A percentile compares a stretch with the other conserved stretches of the same genome.
Conservation (phyloP, 2,113 vertebrate species). For the Octodon degus region DNA sequence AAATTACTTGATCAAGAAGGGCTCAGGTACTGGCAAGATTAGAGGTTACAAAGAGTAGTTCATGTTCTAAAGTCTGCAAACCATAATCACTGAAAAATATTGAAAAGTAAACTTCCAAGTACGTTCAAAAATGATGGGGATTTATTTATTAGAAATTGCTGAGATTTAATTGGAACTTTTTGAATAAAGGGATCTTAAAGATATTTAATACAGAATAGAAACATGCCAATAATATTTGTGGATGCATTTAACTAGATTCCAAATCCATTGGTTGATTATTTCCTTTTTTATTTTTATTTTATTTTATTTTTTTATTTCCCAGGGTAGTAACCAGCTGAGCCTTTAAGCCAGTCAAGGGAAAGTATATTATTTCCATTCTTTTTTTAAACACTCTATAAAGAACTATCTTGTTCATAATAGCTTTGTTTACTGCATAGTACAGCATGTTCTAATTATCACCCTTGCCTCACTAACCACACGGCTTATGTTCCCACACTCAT, state of each 20-base stretch:
- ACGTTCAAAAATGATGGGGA: background rate
- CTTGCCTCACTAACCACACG: constrained; percentile 88
- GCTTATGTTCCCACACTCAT: constrained; percentile 87
- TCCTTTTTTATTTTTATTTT: too few species aligned
- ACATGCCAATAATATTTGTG: constrained; percentile 71
- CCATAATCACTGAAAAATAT: background rate
- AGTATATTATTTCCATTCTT: constrained; percentile 84
- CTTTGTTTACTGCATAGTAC: constrained; percentile 89
- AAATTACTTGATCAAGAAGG: background rate
- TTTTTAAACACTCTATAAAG: constrained; percentile 88
- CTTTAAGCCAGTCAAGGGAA: constrained; percentile 83
- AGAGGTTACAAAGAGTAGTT: background rate
- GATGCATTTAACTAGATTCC: constrained; percentile 70
- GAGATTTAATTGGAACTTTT: constrained; percentile 63
- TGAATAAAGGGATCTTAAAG: constrained; percentile 58
- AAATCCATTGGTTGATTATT: constrained; percentile 68
- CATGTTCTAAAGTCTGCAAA: background rate
- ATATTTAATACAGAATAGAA: constrained; percentile 66
- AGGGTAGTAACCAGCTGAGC: constrained; percentile 69
- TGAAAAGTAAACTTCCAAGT: background rate
- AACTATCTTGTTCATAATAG: constrained; percentile 87
- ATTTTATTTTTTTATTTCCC: constrained; percentile 75
- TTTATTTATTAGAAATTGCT: constrained; percentile 48
- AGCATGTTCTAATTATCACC: constrained; percentile 90
- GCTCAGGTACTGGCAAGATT: background rate